Base-by-base conservation (phyloP, 2,888 invertebrate genomes). In the Cryptophagus acutangulus region DNA sequence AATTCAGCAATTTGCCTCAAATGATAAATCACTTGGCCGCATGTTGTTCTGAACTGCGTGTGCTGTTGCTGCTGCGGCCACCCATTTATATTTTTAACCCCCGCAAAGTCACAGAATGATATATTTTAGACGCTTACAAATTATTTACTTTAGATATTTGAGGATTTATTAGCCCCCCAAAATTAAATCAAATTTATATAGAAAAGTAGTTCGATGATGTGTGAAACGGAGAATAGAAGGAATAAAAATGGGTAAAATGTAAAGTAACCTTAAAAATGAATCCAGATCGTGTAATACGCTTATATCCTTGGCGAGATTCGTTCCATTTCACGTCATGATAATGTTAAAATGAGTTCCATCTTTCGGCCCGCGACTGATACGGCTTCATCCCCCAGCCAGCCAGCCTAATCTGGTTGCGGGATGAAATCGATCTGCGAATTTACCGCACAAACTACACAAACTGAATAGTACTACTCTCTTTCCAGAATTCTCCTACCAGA, bases 1-100 rank as follows among this genome's bases (percentile, higher is more conserved):
- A 66, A 68, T 68, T 66, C 66, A 67, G 68, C 68, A 67, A 68
- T 68, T 68, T 67, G 66, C 66, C 64, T 59, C 52, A 37, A 63
- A 67, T 68, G 68, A 68, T 68, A 68, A 68, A 68, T 68, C 65
- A 64, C 65, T 59, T 51, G 57, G 64, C 63, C 62, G 65, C 67
- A 66, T 65, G 65, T 64, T 66, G 66, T 51, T 51, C 48, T 43
- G 51, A 49, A 49, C 57, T 58, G 58, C 59, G 60, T 58, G 60
- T 60, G 59, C 57, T 57, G 57, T 41, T 49, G 48, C 45, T 44
- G 46, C 57, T 51, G 51, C 47, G 52, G 51, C 55, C 54, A 52
- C n/a, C 58, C 59, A 55, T 60, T 59, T 62, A 60, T 60, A 58
- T 62, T 63, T 63, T 63, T 59, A 57, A 56, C 58, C 49, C 44